phyloP scores from a whole-genome alignment of 1,140 invertebrate genomes.

The Hyposmocoma kahamanoa region DNA sequence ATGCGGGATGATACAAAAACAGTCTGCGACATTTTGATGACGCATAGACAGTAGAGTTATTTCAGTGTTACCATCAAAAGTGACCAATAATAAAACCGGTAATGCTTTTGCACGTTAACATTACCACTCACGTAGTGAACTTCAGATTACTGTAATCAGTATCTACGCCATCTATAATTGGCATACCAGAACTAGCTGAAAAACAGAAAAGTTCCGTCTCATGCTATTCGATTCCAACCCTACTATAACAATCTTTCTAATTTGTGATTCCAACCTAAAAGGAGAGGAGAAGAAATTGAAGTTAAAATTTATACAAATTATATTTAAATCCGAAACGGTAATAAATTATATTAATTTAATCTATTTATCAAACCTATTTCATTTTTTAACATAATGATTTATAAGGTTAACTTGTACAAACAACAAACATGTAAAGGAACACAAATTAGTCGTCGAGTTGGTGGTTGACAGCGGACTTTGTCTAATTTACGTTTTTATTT shows the following conservation, averaged over 20 bases:
- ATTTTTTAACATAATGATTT: neutral
- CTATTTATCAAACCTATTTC: neutral
- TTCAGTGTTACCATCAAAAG: neutral
- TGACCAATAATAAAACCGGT: neutral
- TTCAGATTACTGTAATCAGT: neutral
- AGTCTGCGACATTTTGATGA: constrained; percentile 65
- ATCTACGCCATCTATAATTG: neutral
- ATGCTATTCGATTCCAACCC: neutral
- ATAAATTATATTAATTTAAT: neutral
- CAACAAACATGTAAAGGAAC: constrained; percentile 1
- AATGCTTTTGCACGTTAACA: neutral
- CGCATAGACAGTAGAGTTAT: constrained; percentile 30
- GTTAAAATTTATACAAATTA: neutral
- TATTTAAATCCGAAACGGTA: neutral
- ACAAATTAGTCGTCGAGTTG: constrained; percentile 10
- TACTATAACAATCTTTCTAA: neutral
- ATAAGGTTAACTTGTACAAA: neutral
- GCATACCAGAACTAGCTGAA: neutral
- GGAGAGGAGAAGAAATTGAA: neutral
- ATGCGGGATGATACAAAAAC: constrained; percentile 53
- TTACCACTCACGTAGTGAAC: neutral
- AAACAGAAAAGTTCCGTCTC: neutral
- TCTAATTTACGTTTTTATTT: neutral
- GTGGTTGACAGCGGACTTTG: constrained; percentile 6
- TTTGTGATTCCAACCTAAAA: neutral